A percentile compares a stretch with the other conserved stretches of the same genome.
Conservation (phyloP, 1,140 invertebrate genomes). For the Linepithema humile region DNA sequence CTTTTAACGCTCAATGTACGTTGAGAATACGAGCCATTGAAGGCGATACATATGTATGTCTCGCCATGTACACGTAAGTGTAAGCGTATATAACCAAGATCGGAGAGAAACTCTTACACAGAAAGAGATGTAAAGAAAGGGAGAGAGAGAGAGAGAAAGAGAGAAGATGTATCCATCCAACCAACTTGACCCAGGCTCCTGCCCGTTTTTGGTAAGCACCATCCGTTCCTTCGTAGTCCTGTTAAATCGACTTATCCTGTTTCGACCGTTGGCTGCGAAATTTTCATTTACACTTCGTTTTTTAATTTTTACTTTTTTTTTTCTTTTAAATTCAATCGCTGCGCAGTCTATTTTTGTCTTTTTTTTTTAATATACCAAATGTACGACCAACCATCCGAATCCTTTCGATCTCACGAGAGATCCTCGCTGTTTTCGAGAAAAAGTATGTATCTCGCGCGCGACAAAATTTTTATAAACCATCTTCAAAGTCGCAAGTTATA, state of each 20-base stretch:
- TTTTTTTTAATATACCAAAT: constrained; percentile 43
- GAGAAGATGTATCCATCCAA: constrained; percentile 84
- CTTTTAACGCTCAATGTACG: constrained; percentile 32
- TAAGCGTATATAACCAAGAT: constrained; percentile 68
- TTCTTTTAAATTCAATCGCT: constrained; percentile 6
- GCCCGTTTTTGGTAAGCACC: constrained; percentile 85
- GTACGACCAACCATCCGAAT: constrained; percentile 55
- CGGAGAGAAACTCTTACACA: constrained; percentile 65
- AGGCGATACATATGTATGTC: background rate
- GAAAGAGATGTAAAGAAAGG: constrained; percentile 24
- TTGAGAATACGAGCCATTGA: constrained; percentile 11
- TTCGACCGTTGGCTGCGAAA: constrained; percentile 75
- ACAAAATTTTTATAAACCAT: background rate
- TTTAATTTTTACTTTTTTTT: constrained; percentile 48
- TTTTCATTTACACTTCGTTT: constrained; percentile 48
- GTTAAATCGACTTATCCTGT: constrained; percentile 83
- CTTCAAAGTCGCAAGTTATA: background rate
- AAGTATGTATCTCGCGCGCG: background rate
- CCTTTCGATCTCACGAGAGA: constrained; percentile 34
- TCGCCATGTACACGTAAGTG: constrained; percentile 8
- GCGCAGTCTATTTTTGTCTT: constrained; percentile 14
- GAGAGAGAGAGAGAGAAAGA: constrained; percentile 72
- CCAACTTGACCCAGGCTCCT: constrained; percentile 84
- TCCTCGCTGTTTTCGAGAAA: background rate
- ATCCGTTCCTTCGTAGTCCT: constrained; percentile 84